Evolutionary conservation across 2,797 vertebrate genomes (phyloP), one percentile per base, ranked within the genome.

Genomic region (Cheirogaleus major): DNA sequence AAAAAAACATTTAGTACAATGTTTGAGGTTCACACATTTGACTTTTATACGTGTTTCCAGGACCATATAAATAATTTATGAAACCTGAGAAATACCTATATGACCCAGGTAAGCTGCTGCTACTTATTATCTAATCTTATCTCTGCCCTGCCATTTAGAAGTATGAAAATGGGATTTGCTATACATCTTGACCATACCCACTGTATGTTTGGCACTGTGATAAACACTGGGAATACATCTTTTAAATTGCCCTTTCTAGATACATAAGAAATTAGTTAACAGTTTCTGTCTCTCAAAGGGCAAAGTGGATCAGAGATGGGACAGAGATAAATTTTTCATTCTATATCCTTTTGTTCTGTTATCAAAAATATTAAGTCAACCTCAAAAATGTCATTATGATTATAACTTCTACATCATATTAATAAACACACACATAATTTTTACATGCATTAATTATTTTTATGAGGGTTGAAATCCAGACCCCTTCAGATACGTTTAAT

Each of bases 361-460:
- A 45, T 67, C 82, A 61, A 93, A 93, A 94, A 92, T 72, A 88
- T 9, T 38, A 97, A 88, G 27, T 83, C 61, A 91, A 72, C 17
- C 23, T 59, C 93, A 79, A 90, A 93, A 85, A 30, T 4, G n/a
- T 76, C 65, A 70, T 38, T 41, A 78, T 48, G 13, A 80, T 67
- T 73, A 87, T 59, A 91, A 78, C 30, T 72, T 93, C 80, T 65
- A 55, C 11, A 43, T 80, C 35, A 59, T 69, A 59, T 52, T 92
- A 92, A 45, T 38, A 38, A 38, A 89, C 10, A 82, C 18, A 93
- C 48, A 88, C 61, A 18, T 70, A 59, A 78, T n/a, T 43, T 91
- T 85, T 89, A 72, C 30, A 52, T 11, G 7, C 41, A 75, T n/a
- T 76, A 65, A 78, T 83, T 95, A 70, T 63, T 72, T 67, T 82